Evolutionary conservation across 2,888 invertebrate genomes (phyloP), one percentile per base, ranked within the genome.

Genomic region (Silvanus unidentatus): DNA sequence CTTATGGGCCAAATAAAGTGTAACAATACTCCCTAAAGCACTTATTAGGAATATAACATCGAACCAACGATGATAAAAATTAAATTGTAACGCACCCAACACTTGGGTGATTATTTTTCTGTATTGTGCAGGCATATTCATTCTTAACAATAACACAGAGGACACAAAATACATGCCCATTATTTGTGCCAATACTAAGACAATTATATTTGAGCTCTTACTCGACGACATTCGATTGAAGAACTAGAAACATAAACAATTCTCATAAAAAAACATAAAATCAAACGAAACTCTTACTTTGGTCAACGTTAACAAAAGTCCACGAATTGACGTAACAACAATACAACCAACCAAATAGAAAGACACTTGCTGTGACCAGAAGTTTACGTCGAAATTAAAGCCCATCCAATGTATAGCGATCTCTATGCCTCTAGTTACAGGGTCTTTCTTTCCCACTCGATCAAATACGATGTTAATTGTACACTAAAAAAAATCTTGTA

Each of bases 131-230:
- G 99, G 99, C 94, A 99, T 96, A 69, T 99, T 99, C 99, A 99
- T 99, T 22, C 99, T 77, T 86, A 99, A 94, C 32, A 99, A 74
- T 0, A 99, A 78, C 0, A 99, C 98, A 0, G 94, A 96, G 0
- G 97, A 97, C 42, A 98, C 93, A 74, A 99, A 99, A 69, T 99
- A 99, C 98, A 99, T 99, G 30, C 98, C 98, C 99, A 99, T 99
- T 59, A 99, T 90, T 75, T 99, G 97, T 1, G 98, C 99, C 35
- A 99, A 75, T 52, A 95, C 86, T 40, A 99, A 73, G 2, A 99
- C 98, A 56, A 99, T 97, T 44, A 99, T 88, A 70, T 98, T 98
- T 8, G 98, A 98, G 2, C 97, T 98, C 72, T 98, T 98, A 57
- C 92, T 95, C 58, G 96, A 98, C 0, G 98, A 97, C 64, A 99